Evolutionary conservation across 2,797 vertebrate genomes (phyloP), one percentile per base, ranked within the genome.

Genomic region (Fundulus diaphanus): DNA sequence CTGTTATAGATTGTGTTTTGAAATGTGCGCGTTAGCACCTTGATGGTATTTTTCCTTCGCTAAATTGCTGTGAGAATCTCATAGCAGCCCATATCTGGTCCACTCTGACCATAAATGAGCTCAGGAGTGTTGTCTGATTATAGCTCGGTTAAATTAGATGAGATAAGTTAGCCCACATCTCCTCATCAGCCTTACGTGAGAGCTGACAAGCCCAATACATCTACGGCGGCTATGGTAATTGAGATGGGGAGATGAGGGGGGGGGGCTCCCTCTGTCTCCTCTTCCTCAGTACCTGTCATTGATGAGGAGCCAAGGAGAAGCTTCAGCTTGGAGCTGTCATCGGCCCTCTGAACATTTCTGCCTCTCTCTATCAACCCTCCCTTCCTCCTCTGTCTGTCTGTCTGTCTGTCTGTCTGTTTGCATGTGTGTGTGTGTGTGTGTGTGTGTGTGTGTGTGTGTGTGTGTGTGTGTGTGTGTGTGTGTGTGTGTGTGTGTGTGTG

Each of bases 281-380:
- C 78, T 88, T 91, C 82, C 81, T 92, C 92, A 84, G 81, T 90
- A 93, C 92, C 92, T 94, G 93, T 93, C 93, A 95, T 76, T 88
- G 91, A 90, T 89, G 89, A 92, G 88, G 85, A 91, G 90, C 90
- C 90, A 85, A 91, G 88, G 90, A 92, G 89, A 89, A 92, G 90
- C 90, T 89, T 92, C 82, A 82, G 89, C 88, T 90, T 85, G 87
- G 89, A 92, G 88, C 93, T 93, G 93, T 94, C 94, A 94, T 90
- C 89, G 80, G 85, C 87, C 89, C 89, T 91, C 90, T 83, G 87
- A 87, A 85, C 88, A 83, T 82, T 84, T 86, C 88, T 88, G 85
- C 86, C 90, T 90, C 90, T 78, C 89, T 91, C 90, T 83, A 85
- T 91, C 90, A 87, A 76, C 85, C 82, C 82, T 78, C 85, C 82